These are phyloP conservation scores for Proisotoma minuta DNA, from an alignment of 2,888 invertebrate genomes.

Conservation along the genomic window DNA sequence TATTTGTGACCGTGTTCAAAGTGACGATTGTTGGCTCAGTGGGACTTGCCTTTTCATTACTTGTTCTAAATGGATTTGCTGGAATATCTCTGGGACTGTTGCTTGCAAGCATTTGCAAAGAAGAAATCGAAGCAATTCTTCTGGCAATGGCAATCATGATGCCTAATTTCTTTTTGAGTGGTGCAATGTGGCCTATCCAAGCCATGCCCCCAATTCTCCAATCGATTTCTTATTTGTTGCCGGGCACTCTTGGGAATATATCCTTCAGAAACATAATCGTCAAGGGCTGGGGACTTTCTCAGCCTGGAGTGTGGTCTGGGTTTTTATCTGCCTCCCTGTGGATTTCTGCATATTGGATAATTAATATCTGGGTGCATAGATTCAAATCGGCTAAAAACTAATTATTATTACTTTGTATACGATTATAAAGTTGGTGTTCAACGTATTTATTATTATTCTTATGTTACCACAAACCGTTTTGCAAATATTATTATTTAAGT, in stretches of 20 bases:
- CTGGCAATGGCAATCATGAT: constrained; percentile 10
- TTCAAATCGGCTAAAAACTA: not conserved
- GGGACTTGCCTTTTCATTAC: not conserved
- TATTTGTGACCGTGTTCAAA: constrained; percentile 3
- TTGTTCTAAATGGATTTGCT: constrained; percentile 1
- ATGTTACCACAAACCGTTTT: too few species aligned
- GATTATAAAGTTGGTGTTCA: too few species aligned
- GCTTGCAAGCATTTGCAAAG: constrained; percentile 4
- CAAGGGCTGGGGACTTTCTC: not conserved
- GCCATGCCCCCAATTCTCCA: constrained; percentile 3
- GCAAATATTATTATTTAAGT: too few species aligned
- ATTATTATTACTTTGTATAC: too few species aligned
- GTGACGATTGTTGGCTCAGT: not conserved
- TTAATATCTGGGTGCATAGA: not conserved
- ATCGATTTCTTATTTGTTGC: not conserved
- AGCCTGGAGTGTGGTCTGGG: constrained; percentile 1
- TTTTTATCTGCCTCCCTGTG: not conserved
- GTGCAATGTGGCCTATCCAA: constrained; percentile 1
- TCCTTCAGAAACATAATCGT: not conserved
- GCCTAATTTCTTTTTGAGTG: constrained; percentile 2
- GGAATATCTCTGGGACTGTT: constrained; percentile 7
- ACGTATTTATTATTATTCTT: too few species aligned
- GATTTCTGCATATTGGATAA: not conserved
- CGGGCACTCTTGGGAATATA: constrained; percentile 1
- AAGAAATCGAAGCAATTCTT: constrained; percentile 9